Base-by-base conservation (phyloP, 2,888 invertebrate species). In the Latrodectus hesperus region DNA sequence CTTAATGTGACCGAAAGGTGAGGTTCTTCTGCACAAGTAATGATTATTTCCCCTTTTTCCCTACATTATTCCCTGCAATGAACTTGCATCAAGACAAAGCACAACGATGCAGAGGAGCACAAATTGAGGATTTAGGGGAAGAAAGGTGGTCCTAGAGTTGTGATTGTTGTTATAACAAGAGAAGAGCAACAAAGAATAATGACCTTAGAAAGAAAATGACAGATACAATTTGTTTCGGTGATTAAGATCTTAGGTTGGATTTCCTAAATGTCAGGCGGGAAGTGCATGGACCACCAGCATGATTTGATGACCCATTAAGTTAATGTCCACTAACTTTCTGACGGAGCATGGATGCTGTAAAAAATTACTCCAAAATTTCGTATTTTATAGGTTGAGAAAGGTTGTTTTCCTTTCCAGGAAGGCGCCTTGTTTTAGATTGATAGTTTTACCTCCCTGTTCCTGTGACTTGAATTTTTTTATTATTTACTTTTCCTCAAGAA, bases 301-400 rank as follows among this genome's bases (percentile, higher is more conserved):
- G 76, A 80, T 87, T 87, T 87, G 86, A 87, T 87, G 86, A 87
- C 86, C 86, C 86, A 87, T 87, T 87, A 87, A 87, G 77, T 87
- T 87, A 87, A 87, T 87, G 86, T 81, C 81, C 73, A 52, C 76
- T 71, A 76, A 77, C 70, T 73, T 87, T 81, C 76, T 64, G 81
- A 77, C 71, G 38, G 38, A 38, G 38, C 38, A 86, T 86, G 65
- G 71, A 72, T 86, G 53, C 55, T 72, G 80, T 65, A 38, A 76
- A 76, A 85, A 80, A 86, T 74, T 80, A 75, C 80, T 80, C 80
- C 80, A 86, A 80, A 85, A 79, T 60, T 85, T 80, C 80, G 75
- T 78, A 38, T 67, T 84, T 78, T 84, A 84, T 86, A 74, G 84
- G 79, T 67, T 52, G 16, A 38, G 26, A 81, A 53, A 52, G 11